phyloP scores from a whole-genome alignment of 2,797 vertebrate genomes.

The Perodicticus potto region DNA sequence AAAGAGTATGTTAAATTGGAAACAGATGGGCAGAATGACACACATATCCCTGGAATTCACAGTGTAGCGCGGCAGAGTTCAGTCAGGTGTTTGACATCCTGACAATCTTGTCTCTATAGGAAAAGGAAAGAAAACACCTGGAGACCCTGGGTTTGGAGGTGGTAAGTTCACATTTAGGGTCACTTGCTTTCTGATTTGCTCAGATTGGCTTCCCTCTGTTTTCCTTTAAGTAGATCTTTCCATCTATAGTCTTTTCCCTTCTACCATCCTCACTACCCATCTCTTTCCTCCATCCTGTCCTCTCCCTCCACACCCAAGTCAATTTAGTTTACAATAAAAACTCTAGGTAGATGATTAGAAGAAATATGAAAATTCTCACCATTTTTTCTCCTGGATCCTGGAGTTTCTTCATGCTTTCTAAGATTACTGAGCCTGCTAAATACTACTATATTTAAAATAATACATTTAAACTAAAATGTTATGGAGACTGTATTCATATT shows the following conservation, averaged over 20 bases:
- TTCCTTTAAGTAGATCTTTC: slow-evolving; percentile 62
- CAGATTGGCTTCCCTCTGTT: slow-evolving; percentile 52
- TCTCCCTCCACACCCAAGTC: neutral
- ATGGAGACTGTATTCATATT: neutral
- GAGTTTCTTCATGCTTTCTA: slow-evolving; percentile 10
- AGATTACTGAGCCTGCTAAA: neutral
- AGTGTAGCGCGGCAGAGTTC: slow-evolving; percentile 59
- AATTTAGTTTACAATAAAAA: slow-evolving; percentile 27
- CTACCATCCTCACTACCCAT: neutral
- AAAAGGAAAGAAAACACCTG: slow-evolving; percentile 79
- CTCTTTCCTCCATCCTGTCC: neutral
- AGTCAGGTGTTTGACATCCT: slow-evolving; percentile 78
- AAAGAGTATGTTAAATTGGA: slow-evolving; percentile 78
- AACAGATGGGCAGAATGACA: slow-evolving; percentile 73
- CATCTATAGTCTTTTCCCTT: neutral
- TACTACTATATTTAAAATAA: slow-evolving; percentile 18
- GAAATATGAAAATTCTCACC: neutral
- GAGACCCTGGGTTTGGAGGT: slow-evolving; percentile 51
- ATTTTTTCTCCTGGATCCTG: neutral
- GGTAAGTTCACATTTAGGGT: slow-evolving; percentile 54
- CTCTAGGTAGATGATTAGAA: neutral
- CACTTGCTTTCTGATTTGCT: slow-evolving; percentile 23
- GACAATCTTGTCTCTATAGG: slow-evolving; percentile 75
- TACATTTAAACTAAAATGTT: neutral
- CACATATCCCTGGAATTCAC: slow-evolving; percentile 70